Conservation (phyloP, 1,140 invertebrate genomes). For the Drosophila sulfurigaster region DNA sequence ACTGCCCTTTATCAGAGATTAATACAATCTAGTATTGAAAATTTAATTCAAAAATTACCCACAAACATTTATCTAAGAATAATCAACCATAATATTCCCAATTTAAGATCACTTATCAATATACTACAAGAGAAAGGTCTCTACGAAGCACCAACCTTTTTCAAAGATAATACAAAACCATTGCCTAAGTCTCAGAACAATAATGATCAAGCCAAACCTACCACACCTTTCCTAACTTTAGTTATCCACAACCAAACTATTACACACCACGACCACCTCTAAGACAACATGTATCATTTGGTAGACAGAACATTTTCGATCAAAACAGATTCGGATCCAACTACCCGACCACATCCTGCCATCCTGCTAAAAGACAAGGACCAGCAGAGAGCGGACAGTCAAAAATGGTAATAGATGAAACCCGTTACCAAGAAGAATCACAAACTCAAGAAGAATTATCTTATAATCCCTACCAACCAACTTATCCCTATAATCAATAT, state of each 20-base stretch:
- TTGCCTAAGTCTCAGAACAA: neutral
- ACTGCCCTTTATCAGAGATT: neutral
- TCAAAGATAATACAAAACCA: neutral
- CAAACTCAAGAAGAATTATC: neutral
- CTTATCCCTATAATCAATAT: neutral
- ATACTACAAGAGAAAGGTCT: slow-evolving; percentile 5
- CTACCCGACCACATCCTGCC: neutral
- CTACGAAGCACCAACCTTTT: neutral
- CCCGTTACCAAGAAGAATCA: neutral
- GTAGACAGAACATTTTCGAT: neutral
- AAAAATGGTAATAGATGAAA: neutral
- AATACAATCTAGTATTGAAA: neutral
- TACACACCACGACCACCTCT: neutral
- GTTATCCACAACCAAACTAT: neutral
- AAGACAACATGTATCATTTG: neutral
- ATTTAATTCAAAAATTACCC: slow-evolving; percentile 1
- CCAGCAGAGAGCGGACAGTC: neutral
- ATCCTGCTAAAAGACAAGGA: neutral
- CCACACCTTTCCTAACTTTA: slow-evolving; percentile 7
- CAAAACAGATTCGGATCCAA: neutral
- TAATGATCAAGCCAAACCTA: slow-evolving; percentile 5
- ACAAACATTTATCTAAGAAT: neutral
- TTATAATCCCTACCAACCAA: neutral
- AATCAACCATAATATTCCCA: neutral
- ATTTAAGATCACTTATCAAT: slow-evolving; percentile 7